Evolutionary conservation across 2,797 vertebrate species (phyloP).

Genomic region (Enteromius radiatus): DNA sequence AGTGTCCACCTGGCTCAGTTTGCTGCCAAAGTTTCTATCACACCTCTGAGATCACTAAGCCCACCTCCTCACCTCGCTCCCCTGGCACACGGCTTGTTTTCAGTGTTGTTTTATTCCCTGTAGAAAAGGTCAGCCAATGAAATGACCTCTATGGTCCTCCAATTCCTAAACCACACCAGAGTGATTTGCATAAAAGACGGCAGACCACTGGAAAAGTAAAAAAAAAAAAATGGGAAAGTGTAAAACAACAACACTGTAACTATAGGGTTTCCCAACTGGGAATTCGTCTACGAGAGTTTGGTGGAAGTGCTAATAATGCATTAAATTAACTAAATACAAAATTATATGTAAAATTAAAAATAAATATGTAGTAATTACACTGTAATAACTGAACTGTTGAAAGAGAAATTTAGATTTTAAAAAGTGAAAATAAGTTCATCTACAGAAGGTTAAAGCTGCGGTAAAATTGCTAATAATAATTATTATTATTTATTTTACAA

Average conservation of each 20-base stretch:
- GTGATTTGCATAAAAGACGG: conserved; percentile 50
- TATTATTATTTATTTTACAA: neutral
- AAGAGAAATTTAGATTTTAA: neutral
- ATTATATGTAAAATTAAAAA: neutral
- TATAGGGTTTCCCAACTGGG: neutral
- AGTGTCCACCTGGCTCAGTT: conserved; percentile 59
- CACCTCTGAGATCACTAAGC: conserved; percentile 60
- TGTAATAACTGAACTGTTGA: neutral
- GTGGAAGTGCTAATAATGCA: neutral
- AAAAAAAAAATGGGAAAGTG: neutral
- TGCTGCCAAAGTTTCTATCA: conserved; percentile 62
- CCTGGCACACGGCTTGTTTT: conserved; percentile 55
- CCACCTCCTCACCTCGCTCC: conserved; percentile 60
- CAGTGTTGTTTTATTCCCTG: conserved; percentile 55
- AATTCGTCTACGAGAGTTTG: neutral
- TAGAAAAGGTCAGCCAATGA: conserved; percentile 55
- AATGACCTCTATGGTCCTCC: conserved; percentile 58
- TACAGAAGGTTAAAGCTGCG: neutral
- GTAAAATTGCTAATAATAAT: neutral
- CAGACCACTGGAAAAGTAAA: conserved; percentile 19
- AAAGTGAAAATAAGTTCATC: neutral
- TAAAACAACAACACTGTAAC: neutral
- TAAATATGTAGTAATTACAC: neutral
- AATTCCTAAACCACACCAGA: conserved; percentile 38
- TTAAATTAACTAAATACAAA: neutral